Evolutionary conservation across 2,797 vertebrate species (phyloP), one percentile per base, ranked within the genome.

Genomic region (Pelodytes ibericus): DNA sequence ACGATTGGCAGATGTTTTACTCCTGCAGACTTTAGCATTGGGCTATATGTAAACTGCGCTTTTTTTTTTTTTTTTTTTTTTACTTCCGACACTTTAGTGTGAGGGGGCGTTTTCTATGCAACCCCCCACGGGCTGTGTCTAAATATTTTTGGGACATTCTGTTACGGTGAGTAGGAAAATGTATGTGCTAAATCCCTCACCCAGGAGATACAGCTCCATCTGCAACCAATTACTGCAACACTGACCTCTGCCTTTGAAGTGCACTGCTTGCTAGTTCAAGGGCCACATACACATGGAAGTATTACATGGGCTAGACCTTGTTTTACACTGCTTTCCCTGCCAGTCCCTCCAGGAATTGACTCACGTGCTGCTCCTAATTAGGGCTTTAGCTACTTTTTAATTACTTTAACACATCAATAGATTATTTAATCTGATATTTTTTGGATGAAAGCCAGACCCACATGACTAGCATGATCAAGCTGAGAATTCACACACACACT

Each of bases 331-430:
- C 56, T 61, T 68, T 73, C 39, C 68, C 27, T 44, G 56, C 22
- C 62, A 77, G 53, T 77, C 51, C 41, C 75, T 72, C 61, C n/a
- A 62, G 70, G 69, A 72, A 72, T 72, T 58, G 67, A 30, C 41
- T 71, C 33, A 27, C 64, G 72, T 72, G 63, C 73, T 69, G 65
- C 31, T 69, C 74, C 49, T 75, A 60, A 75, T 67, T 72, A 72
- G 65, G 63, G 41, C 70, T 72, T 78, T 78, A 60, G 62, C 63
- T 68, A 56, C 63, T 68, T 72, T 73, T 62, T 72, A 72, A 78
- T 78, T 60, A 68, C 56, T 72, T 78, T 68, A 67, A 67, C 70
- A 72, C 63, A 62, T 73, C 41, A 39, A 65, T 33, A 64, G 57
- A 65, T 49, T 67, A 16, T 72, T 66, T 36, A 51, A 68, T 26